Evolutionary conservation across 2,113 vertebrate genomes (phyloP).

Genomic region (Opisthocomus hoazin): DNA sequence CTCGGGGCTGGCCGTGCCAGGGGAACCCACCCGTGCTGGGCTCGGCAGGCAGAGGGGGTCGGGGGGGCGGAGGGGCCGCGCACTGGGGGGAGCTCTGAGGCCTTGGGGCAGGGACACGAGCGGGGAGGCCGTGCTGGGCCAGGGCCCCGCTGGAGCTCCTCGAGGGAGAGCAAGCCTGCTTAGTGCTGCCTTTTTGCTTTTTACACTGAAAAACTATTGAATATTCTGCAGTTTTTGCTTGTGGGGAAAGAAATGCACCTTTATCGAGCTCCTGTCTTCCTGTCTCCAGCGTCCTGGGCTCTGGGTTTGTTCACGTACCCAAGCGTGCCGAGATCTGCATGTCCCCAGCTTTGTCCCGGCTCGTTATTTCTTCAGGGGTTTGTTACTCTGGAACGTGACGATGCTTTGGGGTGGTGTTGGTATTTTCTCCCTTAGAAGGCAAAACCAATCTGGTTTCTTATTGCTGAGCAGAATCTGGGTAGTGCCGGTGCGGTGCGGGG

Average conservation of each 20-base stretch:
- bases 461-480: rapidly evolving
- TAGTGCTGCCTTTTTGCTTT: not conserved
- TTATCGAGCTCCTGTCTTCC: rapidly evolving
- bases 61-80: too few relatives aligned
- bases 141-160: too few relatives aligned
- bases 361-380: not conserved
- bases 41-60: too few relatives aligned
- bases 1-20: too few relatives aligned
- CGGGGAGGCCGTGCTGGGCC: not conserved
- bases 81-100: not conserved
- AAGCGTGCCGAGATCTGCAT: rapidly evolving
- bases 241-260: not conserved
- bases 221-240: not conserved
- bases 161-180: too few relatives aligned
- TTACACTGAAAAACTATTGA: too few relatives aligned
- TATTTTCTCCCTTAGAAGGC: too few relatives aligned
- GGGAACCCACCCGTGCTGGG: too few relatives aligned
- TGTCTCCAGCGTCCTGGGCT: not conserved
- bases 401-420: not conserved
- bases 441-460: not conserved
- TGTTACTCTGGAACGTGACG: not conserved
- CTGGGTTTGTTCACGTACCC: not conserved
- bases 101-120: not conserved
- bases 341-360: not conserved
- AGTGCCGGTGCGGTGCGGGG: rapidly evolving